Percentiles rank a stretch among this genome's conserved stretches.
Conservation (phyloP, 2,888 invertebrate species). For the Salpingus planirostris region DNA sequence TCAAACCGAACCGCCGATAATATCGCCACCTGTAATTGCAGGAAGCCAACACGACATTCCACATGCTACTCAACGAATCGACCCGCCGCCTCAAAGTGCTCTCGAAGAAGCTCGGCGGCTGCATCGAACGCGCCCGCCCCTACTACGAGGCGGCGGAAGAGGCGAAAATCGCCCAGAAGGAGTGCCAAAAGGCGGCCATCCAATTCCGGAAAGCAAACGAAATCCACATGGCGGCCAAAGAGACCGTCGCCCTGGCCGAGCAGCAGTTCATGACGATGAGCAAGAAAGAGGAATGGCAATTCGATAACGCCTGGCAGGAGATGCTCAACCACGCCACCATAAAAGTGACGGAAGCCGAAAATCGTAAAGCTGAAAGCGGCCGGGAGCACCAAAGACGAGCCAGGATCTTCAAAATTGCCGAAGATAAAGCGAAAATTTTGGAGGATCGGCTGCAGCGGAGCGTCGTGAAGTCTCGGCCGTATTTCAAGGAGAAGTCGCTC, state of each 20-base stretch:
- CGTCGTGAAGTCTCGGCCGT: slow-evolving; percentile 79
- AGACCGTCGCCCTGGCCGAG: slow-evolving; percentile 86
- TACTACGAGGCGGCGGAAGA: slow-evolving; percentile 79
- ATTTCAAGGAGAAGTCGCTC: slow-evolving; percentile 83
- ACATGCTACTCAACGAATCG: slow-evolving; percentile 75
- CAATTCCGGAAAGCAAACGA: slow-evolving; percentile 85
- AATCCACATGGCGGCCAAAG: slow-evolving; percentile 86
- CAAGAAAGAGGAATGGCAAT: slow-evolving; percentile 75
- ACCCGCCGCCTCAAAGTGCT: slow-evolving; percentile 72
- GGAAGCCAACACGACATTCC: slow-evolving; percentile 91
- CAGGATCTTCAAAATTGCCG: slow-evolving; percentile 69
- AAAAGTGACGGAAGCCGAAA: slow-evolving; percentile 90
- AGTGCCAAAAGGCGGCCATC: slow-evolving; percentile 85
- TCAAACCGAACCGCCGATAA: too few relatives aligned
- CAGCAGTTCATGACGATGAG: slow-evolving; percentile 66
- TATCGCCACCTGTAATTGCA: slow-evolving; percentile 37
- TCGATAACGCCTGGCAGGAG: slow-evolving; percentile 96
- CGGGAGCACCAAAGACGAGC: slow-evolving; percentile 79
- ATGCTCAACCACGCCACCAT: slow-evolving; percentile 93
- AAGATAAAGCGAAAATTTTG: slow-evolving; percentile 68
- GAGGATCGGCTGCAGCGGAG: slow-evolving; percentile 76
- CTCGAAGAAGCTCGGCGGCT: slow-evolving; percentile 72
- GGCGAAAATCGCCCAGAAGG: slow-evolving; percentile 66
- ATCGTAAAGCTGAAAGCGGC: slow-evolving; percentile 80
- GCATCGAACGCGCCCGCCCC: slow-evolving; percentile 81